phyloP scores from a whole-genome alignment of 2,113 vertebrate species.

The Fukomys damarensis region DNA sequence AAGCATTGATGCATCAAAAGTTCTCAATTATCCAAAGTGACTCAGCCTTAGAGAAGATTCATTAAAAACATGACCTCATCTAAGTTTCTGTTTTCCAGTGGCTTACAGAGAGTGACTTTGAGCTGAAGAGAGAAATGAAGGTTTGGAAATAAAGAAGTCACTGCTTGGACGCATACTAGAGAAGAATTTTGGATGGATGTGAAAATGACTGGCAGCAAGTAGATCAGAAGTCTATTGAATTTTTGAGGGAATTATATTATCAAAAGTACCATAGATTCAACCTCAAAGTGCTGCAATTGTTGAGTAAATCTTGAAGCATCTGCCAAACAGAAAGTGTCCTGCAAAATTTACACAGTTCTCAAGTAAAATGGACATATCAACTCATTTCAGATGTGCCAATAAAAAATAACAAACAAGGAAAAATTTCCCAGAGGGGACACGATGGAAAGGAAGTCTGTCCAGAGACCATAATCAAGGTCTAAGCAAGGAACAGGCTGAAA shows the following conservation, averaged over 20 bases:
- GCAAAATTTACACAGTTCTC: not conserved
- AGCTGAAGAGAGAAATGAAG: not conserved
- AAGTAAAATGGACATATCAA: not conserved
- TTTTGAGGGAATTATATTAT: not conserved
- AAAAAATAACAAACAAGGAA: constrained; percentile 25
- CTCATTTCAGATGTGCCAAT: not conserved
- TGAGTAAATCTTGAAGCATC: not conserved
- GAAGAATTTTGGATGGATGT: not conserved
- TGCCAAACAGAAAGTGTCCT: not conserved
- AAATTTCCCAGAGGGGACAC: not conserved
- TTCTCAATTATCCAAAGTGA: not conserved
- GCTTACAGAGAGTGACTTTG: not conserved
- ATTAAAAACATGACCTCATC: not conserved
- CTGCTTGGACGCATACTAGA: not conserved
- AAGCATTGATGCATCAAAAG: not conserved
- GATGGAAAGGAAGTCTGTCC: not conserved
- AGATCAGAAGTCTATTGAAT: not conserved
- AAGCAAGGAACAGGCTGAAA: not conserved
- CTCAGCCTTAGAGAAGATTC: not conserved
- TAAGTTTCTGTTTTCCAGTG: not conserved
- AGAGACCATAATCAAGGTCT: not conserved
- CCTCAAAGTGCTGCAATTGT: not conserved
- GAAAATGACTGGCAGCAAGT: not conserved
- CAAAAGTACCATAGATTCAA: not conserved
- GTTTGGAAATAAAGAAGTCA: not conserved